Percentiles rank a stretch among this genome's conserved stretches.
Conservation (phyloP, 2,113 vertebrate genomes). For the Microtus ochrogaster region DNA sequence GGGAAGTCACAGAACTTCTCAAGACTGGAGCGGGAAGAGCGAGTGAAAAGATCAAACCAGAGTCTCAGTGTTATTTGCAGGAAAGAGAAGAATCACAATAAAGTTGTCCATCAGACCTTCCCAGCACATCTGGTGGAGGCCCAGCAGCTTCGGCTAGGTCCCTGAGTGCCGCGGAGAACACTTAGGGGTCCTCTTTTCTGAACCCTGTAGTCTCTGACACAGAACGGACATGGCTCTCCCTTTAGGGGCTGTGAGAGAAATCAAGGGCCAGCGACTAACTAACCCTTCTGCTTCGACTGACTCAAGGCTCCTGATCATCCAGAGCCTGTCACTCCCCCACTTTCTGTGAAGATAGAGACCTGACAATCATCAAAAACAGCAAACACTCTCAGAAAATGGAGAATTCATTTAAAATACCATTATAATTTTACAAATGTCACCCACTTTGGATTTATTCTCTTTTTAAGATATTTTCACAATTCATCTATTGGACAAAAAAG, state of each 20-base stretch:
- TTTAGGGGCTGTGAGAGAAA: not conserved
- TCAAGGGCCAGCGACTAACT: not conserved
- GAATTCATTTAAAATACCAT: not conserved
- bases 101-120: conserved; percentile 3
- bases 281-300: not conserved
- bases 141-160: not conserved
- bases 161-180: not conserved
- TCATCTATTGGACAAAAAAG: not conserved
- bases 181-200: not conserved
- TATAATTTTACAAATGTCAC: not conserved
- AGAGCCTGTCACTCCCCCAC: not conserved
- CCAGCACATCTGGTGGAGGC: not conserved
- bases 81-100: not conserved
- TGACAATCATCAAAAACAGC: not conserved
- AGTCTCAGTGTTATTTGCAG: not conserved
- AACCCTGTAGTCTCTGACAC: not conserved
- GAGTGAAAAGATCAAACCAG: not conserved
- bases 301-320: not conserved
- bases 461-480: not conserved
- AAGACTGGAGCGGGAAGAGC: not conserved
- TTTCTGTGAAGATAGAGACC: not conserved
- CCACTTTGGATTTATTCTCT: not conserved
- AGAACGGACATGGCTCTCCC: conserved; percentile 5
- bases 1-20: not conserved
- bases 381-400: not conserved